A percentile compares a stretch with the other conserved stretches of the same genome.
phyloP scores from a whole-genome alignment of 2,888 invertebrate species.

The Lasioglossum oenotherae region DNA sequence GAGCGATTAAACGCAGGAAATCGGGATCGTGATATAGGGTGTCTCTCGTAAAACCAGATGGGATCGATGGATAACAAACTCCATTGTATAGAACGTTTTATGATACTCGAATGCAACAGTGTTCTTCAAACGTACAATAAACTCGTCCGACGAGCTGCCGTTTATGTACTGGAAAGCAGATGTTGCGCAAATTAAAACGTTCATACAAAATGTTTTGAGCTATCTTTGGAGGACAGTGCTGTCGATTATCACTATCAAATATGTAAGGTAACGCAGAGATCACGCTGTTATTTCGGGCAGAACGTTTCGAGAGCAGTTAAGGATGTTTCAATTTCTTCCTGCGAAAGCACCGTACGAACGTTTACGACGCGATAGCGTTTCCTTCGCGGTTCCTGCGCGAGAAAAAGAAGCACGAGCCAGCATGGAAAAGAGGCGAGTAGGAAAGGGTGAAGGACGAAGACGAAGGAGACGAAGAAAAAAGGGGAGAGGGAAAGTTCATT shows the following conservation, averaged over 20 bases:
- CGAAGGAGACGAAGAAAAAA: constrained; percentile 31
- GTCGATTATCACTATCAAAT: not conserved
- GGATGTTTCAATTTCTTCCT: not conserved
- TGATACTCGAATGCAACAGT: not conserved
- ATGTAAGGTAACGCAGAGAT: not conserved
- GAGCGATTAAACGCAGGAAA: constrained; percentile 68
- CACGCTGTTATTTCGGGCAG: not conserved
- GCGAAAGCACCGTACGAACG: not conserved
- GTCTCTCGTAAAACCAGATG: constrained; percentile 20
- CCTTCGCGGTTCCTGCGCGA: not conserved
- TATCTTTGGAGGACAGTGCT: not conserved
- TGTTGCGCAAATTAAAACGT: not conserved
- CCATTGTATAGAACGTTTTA: not conserved
- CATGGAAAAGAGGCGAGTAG: constrained; percentile 35
- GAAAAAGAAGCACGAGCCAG: constrained; percentile 37
- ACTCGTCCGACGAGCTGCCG: not conserved
- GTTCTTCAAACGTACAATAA: not conserved
- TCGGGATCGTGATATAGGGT: constrained; percentile 26
- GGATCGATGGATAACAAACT: constrained; percentile 23
- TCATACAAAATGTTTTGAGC: not conserved
- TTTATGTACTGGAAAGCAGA: not conserved
- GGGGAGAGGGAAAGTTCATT: constrained; percentile 56
- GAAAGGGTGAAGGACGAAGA: constrained; percentile 58
- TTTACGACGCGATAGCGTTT: not conserved
- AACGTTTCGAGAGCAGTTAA: not conserved